Conservation (phyloP, 2,797 vertebrate genomes). For the Todus mexicanus region DNA sequence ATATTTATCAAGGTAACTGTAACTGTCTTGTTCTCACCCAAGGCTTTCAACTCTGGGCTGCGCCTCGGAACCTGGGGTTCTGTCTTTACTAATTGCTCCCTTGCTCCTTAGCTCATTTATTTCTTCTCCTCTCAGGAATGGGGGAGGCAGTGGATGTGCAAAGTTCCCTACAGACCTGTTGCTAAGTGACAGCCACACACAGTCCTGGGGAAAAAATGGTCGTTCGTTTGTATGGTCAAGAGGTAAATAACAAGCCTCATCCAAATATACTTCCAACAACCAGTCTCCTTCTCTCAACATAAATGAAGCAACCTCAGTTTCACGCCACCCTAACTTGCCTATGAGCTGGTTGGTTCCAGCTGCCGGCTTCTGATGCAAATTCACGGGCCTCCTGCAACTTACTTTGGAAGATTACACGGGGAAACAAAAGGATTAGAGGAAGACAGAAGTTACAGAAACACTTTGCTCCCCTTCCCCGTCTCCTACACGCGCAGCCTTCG, state of each 20-base stretch:
- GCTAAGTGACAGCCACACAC: slow-evolving; percentile 65
- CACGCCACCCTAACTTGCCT: not conserved
- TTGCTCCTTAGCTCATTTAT: not conserved
- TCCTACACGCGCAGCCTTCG: not conserved
- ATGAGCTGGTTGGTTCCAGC: not conserved
- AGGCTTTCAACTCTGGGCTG: not conserved
- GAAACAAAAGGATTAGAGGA: not conserved
- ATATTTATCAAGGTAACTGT: not conserved
- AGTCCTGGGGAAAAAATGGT: not conserved
- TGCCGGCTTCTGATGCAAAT: not conserved
- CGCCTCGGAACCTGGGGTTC: not conserved
- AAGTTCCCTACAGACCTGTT: slow-evolving; percentile 64
- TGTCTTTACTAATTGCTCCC: not conserved
- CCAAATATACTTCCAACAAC: not conserved
- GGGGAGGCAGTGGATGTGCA: not conserved
- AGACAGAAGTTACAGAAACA: not conserved
- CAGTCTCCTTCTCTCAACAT: not conserved
- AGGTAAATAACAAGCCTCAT: not conserved
- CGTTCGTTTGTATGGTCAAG: not conserved
- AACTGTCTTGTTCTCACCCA: not conserved
- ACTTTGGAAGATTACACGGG: not conserved
- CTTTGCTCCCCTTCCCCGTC: not conserved
- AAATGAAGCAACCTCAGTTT: not conserved
- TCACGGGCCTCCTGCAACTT: not conserved
- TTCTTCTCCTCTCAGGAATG: not conserved